Evolutionary conservation across 2,113 vertebrate species (phyloP), one percentile per base, ranked within the genome.

Genomic region (Tretioscincus oriximinensis): DNA sequence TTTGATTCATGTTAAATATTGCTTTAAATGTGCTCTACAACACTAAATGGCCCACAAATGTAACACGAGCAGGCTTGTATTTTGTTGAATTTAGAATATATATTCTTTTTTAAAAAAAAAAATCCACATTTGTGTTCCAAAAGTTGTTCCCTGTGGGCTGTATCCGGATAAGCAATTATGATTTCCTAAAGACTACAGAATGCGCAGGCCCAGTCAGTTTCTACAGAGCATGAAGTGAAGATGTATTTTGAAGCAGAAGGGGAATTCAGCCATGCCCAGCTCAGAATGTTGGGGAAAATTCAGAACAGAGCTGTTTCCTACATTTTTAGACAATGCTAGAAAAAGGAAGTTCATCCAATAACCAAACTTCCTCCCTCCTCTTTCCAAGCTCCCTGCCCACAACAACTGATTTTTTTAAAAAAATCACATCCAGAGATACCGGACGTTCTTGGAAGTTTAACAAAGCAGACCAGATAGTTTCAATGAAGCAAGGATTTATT

Each of bases 81-180:
- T 87, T 47, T 9, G 31, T 81, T 58, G 2, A 21, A 3, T 72
- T 77, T 77, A 73, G 20, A 77, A 80, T 49, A 63, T 77, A 35
- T 47, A 65, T 64, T 73, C 68, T 28, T 78, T 63, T 73, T 67
- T 35, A 73, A 47, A 58, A 58, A 58, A 58, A 58, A 18, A 81
- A 67, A 9, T 76, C 58, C 72, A 8, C 45, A 45, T 11, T 3
- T 26, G 5, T 26, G 10, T 64, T 76, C 21, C 29, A 8, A 22
- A 45, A n/a, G 35, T 60, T 11, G 14, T 75, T 75, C 54, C 28
- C 73, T 75, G 51, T 75, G 58, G 28, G 58, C 22, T 26, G 58
- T n/a, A n/a, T 26, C 9, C 60, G 63, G 14, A 26, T 3, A 76
- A 64, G 73, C 22, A 63, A n/a, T 18, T 63, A 76, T 9, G 5